Evolutionary conservation across 2,888 invertebrate genomes (phyloP), one percentile per base, ranked within the genome.

Genomic region (Latrodectus hesperus): DNA sequence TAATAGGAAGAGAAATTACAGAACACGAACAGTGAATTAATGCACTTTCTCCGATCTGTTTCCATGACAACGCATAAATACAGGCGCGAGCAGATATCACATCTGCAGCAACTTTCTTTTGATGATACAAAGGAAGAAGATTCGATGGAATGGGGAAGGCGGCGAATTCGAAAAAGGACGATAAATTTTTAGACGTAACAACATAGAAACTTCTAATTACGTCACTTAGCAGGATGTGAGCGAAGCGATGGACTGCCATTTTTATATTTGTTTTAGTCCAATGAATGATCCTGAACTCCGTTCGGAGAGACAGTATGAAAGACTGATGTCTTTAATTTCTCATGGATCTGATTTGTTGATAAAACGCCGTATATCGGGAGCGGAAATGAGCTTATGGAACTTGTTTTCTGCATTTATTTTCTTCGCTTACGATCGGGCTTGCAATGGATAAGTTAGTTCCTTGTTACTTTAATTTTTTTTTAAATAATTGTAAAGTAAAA

Each of bases 141-240:
- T 38, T 38, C 38, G 4, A 38, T 3, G 38, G 38, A 38, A 6
- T 38, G 60, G 60, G n/a, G 10, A 60, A 12, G 60, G 60, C 12
- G 60, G 60, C 60, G n/a, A 60, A 16, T 60, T 60, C n/a, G 60
- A 60, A 60, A 38, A 38, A 38, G 14, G 12, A n/a, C 60, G 14
- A 60, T 16, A 60, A 60, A 60, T 60, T 60, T 60, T 11, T n/a
- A 60, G 14, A n/a, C 14, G 12, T 16, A n/a, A 60, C 60, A 60
- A 60, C 60, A n/a, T 9, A 60, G 60, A 16, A 60, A 60, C n/a
- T 12, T 60, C 60, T 60, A 16, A 17, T 51, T 73, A 53, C 81
- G 74, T 73, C 65, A 73, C 52, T 53, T 12, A n/a, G 60, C 73
- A 81, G 73, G 81, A 74, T 73, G 81, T 73, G 81, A 72, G 65